phyloP scores from a whole-genome alignment of 53 echinoderm and acorn worm genomes.

The Temnopleurus reevesii region DNA sequence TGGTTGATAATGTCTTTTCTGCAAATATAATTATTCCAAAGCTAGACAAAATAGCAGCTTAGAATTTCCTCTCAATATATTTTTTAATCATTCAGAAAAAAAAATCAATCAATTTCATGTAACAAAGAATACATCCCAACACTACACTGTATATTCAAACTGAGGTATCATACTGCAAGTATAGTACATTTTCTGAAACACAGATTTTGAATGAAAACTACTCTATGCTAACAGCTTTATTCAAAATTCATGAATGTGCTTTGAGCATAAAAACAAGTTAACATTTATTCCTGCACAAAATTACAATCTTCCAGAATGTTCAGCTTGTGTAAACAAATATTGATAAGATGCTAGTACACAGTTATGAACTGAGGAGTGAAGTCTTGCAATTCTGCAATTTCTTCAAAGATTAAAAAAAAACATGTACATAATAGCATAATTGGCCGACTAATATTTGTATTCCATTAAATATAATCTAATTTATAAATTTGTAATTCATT shows the following conservation, averaged over 20 bases:
- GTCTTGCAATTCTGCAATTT: not conserved
- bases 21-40: no score
- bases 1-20: no score
- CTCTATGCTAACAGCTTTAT: not conserved
- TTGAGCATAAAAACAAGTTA: not conserved
- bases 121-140: not conserved
- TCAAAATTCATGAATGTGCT: not conserved
- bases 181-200: not conserved
- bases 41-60: no score
- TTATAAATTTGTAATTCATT: no score
- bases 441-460: no score
- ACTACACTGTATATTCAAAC: not conserved
- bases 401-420: not conserved
- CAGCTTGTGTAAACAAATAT: not conserved
- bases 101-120: no score
- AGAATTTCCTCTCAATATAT: not conserved
- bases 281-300: not conserved
- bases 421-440: no score
- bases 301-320: not conserved
- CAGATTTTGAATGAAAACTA: not conserved
- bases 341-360: not conserved
- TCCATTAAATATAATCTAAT: no score
- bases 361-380: not conserved
- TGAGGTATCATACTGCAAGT: slow-evolving; percentile 14
- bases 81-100: not conserved